phyloP scores from a whole-genome alignment of 2,888 invertebrate species.

The Epinotia brunnichana region DNA sequence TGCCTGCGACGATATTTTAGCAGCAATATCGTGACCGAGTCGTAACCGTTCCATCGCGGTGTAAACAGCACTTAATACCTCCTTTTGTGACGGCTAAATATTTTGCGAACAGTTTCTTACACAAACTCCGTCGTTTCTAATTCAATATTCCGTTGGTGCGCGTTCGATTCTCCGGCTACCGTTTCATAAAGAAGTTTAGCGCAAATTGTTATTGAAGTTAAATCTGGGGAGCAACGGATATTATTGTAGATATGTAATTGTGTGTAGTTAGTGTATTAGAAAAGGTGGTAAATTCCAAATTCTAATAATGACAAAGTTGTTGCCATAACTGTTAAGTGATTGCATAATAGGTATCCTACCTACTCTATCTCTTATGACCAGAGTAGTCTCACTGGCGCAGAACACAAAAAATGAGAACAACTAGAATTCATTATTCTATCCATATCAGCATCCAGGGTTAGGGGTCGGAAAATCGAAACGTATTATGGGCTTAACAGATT shows the following conservation, averaged over 20 bases:
- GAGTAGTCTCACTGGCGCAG: no score
- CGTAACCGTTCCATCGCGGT: constrained; percentile 16
- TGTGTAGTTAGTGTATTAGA: not conserved
- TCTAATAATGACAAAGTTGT: no score
- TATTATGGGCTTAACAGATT: constrained; percentile 11
- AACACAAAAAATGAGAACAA: no score
- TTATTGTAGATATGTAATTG: not conserved
- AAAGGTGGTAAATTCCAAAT: no score
- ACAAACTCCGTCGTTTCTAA: constrained; percentile 74
- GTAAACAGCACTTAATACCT: constrained; percentile 64
- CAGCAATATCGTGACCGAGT: not conserved
- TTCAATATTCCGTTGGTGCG: constrained; percentile 65
- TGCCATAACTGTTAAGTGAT: no score
- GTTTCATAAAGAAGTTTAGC: constrained; percentile 35
- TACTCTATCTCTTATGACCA: no score
- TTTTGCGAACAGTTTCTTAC: constrained; percentile 82
- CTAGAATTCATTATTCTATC: no score
- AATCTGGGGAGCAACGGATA: constrained; percentile 24
- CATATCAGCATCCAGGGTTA: no score
- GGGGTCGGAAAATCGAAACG: not conserved
- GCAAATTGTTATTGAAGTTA: constrained; percentile 35
- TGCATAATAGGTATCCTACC: no score
- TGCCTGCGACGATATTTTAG: not conserved
- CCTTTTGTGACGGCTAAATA: constrained; percentile 80
- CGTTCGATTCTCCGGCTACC: constrained; percentile 51